Percentiles rank a stretch among this genome's conserved stretches.
Evolutionary conservation across 2,888 invertebrate genomes (phyloP).

Genomic region (Apamea crenata): DNA sequence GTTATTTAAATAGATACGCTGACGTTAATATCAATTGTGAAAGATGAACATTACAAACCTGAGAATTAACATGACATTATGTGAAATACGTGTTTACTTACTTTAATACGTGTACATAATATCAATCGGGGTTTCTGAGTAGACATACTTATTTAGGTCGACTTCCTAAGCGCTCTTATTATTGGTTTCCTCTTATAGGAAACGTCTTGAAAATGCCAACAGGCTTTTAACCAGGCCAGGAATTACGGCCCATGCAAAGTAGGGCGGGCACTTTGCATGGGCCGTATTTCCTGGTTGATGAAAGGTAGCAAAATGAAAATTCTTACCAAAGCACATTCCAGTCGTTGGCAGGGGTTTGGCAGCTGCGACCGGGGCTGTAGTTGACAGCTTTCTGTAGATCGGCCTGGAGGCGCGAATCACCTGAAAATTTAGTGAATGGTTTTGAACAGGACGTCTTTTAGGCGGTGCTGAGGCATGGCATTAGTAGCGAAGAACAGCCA

Average conservation of each 20-base stretch:
- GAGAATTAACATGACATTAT: conserved; percentile 15
- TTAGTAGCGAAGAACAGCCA: conserved; percentile 8
- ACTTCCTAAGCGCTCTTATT: not conserved
- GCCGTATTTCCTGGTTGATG: not conserved
- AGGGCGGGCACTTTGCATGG: not conserved
- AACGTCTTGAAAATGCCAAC: conserved; percentile 26
- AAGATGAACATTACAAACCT: conserved; percentile 5
- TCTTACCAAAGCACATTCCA: conserved; percentile 85
- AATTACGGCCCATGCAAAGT: no score
- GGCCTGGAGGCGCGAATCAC: conserved; percentile 81
- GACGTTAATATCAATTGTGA: conserved; percentile 4
- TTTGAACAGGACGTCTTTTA: not conserved
- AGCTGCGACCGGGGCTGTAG: conserved; percentile 76
- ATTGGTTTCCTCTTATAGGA: not conserved
- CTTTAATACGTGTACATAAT: no score
- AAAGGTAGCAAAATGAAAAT: not conserved
- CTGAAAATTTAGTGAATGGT: conserved; percentile 68
- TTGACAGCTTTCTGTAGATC: conserved; percentile 82
- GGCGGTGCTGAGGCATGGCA: not conserved
- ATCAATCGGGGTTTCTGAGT: not conserved
- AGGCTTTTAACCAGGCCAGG: no score
- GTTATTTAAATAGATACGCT: conserved; percentile 38
- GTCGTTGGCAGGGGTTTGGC: conserved; percentile 83
- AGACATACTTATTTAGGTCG: conserved; percentile 18
- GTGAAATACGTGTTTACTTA: conserved; percentile 28